Conservation (phyloP, 2,888 invertebrate species). For the Ditula angustiorana region DNA sequence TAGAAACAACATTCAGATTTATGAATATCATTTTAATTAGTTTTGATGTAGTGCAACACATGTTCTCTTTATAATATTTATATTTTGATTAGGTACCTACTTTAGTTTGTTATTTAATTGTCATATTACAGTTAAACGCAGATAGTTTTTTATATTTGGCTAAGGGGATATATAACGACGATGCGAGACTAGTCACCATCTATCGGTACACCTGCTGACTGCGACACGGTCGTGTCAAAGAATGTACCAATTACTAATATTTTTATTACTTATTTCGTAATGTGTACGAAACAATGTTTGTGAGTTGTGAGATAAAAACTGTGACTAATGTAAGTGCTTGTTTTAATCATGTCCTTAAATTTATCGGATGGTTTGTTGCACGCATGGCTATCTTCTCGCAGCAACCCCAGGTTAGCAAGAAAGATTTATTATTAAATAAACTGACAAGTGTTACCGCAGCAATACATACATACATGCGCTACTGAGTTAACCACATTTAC, state of each 20-base stretch:
- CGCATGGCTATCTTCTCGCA: too few relatives aligned
- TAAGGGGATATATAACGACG: background rate
- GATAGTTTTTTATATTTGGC: background rate
- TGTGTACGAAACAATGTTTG: background rate
- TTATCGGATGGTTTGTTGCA: background rate
- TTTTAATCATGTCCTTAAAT: background rate
- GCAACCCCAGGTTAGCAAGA: too few relatives aligned
- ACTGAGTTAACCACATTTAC: too few relatives aligned
- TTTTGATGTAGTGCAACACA: constrained; percentile 6
- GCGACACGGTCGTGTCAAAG: background rate
- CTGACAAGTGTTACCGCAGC: too few relatives aligned
- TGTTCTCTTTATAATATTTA: background rate
- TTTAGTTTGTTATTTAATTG: background rate
- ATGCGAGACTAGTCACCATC: constrained; percentile 1
- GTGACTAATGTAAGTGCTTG: background rate
- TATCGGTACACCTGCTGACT: background rate
- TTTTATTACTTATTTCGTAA: constrained; percentile 8
- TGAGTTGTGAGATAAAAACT: constrained; percentile 10
- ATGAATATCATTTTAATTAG: constrained; percentile 21
- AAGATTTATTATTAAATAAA: too few relatives aligned
- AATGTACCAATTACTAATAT: constrained; percentile 2
- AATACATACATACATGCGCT: too few relatives aligned
- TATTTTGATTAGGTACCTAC: background rate
- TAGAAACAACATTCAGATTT: constrained; percentile 34
- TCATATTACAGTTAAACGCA: background rate